Conservation (phyloP, 2,113 vertebrate genomes). For the Natator depressus region DNA sequence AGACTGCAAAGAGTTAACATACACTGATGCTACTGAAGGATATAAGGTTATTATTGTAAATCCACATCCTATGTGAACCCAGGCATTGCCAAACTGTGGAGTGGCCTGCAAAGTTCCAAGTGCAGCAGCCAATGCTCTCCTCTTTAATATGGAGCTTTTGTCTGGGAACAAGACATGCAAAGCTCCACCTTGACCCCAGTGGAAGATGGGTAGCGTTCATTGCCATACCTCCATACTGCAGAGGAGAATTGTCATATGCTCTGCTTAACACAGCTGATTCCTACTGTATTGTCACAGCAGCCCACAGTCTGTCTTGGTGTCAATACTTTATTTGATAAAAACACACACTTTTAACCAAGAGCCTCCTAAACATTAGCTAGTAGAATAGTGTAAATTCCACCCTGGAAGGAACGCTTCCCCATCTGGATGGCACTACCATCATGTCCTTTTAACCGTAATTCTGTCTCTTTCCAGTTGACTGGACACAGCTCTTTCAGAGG, state of each 20-base stretch:
- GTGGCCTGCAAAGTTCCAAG: neutral
- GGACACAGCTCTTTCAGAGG: neutral
- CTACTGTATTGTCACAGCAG: neutral
- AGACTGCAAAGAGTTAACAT: neutral
- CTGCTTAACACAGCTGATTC: neutral
- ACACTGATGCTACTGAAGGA: neutral
- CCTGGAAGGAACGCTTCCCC: neutral
- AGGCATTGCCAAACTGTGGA: neutral
- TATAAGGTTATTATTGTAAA: neutral
- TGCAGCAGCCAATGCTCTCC: neutral
- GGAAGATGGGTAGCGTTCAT: neutral
- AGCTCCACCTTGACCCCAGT: neutral
- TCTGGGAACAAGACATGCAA: neutral
- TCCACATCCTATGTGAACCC: neutral
- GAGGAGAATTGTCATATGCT: neutral
- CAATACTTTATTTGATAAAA: constrained; percentile 2
- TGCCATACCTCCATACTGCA: neutral
- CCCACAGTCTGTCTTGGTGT: neutral
- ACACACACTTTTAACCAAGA: constrained; percentile 4
- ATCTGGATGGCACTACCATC: neutral
- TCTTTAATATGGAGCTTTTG: neutral
- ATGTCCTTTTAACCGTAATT: neutral
- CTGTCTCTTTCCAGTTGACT: neutral
- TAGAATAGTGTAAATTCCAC: neutral
- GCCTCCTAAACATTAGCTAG: neutral